A percentile compares a stretch with the other conserved stretches of the same genome.
Evolutionary conservation across 1,140 invertebrate species (phyloP).

Genomic region (Reticulitermes speratus): DNA sequence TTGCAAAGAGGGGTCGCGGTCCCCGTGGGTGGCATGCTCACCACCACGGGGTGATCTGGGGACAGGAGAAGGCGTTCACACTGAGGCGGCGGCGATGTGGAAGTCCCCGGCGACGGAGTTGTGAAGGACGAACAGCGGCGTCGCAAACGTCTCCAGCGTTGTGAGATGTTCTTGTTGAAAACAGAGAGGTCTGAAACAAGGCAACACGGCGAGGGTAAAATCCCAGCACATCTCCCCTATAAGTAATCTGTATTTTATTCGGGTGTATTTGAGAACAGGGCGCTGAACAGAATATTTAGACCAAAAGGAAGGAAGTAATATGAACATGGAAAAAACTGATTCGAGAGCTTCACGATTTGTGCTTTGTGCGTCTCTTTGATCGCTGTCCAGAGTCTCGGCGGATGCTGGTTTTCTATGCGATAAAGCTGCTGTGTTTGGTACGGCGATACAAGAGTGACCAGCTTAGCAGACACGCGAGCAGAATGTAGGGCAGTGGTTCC

Average conservation of each 20-base stretch:
- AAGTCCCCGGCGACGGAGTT: slow-evolving; percentile 21
- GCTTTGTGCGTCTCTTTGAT: no score
- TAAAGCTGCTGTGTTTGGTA: no score
- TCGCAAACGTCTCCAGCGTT: slow-evolving; percentile 67
- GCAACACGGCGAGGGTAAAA: not conserved
- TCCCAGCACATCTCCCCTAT: not conserved
- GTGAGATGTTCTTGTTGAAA: slow-evolving; percentile 71
- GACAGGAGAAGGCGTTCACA: slow-evolving; percentile 21
- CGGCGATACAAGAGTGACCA: no score
- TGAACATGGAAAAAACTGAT: no score
- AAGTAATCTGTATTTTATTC: not conserved
- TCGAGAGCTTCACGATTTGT: no score
- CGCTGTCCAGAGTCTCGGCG: no score
- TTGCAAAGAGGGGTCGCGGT: not conserved
- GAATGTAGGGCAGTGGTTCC: no score
- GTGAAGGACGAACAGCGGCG: slow-evolving; percentile 59
- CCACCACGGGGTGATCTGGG: not conserved
- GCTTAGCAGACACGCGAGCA: no score
- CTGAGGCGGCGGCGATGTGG: not conserved
- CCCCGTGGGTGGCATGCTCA: not conserved
- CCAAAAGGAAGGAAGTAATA: not conserved
- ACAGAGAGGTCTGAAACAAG: slow-evolving; percentile 61
- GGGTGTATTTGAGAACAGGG: no score
- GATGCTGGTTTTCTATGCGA: no score
- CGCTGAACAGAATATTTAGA: not conserved